A percentile compares a stretch with the other conserved stretches of the same genome.
These are phyloP conservation scores for Tyria jacobaeae DNA, from an alignment of 2,888 invertebrate species.

Conservation along the genomic window DNA sequence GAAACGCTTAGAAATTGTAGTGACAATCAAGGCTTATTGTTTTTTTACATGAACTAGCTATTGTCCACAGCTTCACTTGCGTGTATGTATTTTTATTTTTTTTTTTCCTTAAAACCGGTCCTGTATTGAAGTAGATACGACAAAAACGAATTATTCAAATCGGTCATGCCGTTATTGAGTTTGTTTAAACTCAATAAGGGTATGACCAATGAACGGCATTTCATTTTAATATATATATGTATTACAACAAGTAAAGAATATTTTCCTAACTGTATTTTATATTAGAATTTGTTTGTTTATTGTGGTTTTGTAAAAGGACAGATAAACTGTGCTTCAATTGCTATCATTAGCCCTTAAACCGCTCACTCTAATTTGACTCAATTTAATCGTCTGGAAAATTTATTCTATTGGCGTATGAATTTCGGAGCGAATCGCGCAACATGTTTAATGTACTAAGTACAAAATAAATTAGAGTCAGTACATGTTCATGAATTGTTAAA, in stretches of 20 bases:
- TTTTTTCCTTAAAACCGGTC: no score
- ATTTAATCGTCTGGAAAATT: slow-evolving; percentile 72
- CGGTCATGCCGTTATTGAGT: no score
- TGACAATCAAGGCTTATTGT: slow-evolving; percentile 2
- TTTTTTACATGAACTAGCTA: slow-evolving; percentile 3
- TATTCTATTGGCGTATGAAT: slow-evolving; percentile 62
- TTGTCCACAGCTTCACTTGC: no score
- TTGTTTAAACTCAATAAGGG: no score
- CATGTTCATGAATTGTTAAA: neutral
- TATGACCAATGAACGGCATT: no score
- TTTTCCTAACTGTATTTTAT: slow-evolving; percentile 6
- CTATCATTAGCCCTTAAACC: slow-evolving; percentile 62
- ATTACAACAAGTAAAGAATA: no score
- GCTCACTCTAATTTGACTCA: slow-evolving; percentile 65
- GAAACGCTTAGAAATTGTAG: neutral
- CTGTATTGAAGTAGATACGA: no score
- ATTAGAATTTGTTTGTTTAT: slow-evolving; percentile 20
- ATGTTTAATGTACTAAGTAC: slow-evolving; percentile 9
- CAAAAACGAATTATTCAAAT: no score
- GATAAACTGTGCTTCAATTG: slow-evolving; percentile 63
- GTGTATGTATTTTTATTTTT: no score
- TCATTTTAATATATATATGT: slow-evolving; percentile 8
- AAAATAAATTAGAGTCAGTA: slow-evolving; percentile 15
- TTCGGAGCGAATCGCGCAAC: slow-evolving; percentile 24
- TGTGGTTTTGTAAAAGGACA: slow-evolving; percentile 20